These are phyloP conservation scores for Diprion similis DNA, from an alignment of 1,140 invertebrate species.

Conservation along the genomic window DNA sequence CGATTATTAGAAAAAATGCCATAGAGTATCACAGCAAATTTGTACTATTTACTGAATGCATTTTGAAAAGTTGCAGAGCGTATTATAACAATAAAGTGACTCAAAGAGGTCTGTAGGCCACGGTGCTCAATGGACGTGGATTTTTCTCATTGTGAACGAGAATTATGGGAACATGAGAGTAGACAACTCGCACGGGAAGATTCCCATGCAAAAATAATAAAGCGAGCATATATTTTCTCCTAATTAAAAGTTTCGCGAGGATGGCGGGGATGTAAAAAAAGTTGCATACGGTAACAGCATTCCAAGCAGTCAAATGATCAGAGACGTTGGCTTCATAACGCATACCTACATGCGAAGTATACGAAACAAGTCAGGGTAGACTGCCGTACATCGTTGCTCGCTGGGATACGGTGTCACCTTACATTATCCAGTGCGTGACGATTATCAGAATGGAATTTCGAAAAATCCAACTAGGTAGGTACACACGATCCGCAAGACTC, in stretches of 20 bases:
- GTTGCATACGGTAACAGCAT: neutral
- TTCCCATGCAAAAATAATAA: conserved; percentile 3
- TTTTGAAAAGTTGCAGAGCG: too few relatives aligned
- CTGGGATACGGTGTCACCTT: conserved; percentile 35
- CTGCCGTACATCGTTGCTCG: neutral
- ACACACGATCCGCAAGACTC: conserved; percentile 18
- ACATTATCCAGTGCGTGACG: conserved; percentile 39
- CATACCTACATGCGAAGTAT: neutral
- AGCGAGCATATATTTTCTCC: neutral
- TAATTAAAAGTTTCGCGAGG: neutral
- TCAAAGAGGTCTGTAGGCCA: neutral
- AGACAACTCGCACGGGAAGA: conserved; percentile 1
- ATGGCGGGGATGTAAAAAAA: neutral
- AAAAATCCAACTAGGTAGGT: conserved; percentile 29
- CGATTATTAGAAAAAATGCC: too few relatives aligned
- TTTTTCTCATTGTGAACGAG: neutral
- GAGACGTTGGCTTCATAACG: neutral
- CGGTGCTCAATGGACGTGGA: neutral
- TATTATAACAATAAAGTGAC: neutral
- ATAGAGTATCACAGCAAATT: too few relatives aligned
- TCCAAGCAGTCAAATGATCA: neutral
- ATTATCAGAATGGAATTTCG: conserved; percentile 37
- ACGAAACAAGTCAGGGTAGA: neutral
- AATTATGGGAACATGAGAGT: neutral
- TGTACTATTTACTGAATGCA: too few relatives aligned